phyloP scores from a whole-genome alignment of 2,113 vertebrate genomes.

The Naja naja region DNA sequence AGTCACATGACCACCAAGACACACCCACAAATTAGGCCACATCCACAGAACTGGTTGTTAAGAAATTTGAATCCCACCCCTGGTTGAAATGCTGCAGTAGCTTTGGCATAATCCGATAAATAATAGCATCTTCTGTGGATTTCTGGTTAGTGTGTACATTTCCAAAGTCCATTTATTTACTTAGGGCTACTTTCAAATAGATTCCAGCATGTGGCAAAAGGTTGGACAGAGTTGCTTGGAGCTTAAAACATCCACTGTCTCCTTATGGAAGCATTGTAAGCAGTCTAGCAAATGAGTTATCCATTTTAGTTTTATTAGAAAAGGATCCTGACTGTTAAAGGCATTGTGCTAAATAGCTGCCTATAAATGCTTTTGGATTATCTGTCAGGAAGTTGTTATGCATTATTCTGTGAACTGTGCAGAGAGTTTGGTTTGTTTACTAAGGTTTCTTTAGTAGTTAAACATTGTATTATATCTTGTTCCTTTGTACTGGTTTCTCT shows the following conservation, averaged over 20 bases:
- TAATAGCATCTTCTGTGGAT: conserved; percentile 10
- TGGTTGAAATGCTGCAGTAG: background rate
- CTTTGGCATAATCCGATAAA: background rate
- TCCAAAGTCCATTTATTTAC: background rate
- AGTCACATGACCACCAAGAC: no score
- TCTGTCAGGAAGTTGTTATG: background rate
- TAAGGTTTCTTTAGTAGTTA: background rate
- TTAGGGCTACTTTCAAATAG: background rate
- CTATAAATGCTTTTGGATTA: conserved; percentile 31
- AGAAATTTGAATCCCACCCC: no score
- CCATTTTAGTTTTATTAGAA: conserved; percentile 23
- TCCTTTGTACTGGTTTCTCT: background rate
- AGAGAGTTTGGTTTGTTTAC: background rate
- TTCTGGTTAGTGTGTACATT: conserved; percentile 10
- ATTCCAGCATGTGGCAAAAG: background rate
- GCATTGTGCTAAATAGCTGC: conserved; percentile 48
- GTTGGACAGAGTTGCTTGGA: fast-evolving
- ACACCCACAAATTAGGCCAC: no score
- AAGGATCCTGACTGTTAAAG: conserved; percentile 9
- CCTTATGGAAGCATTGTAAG: conserved; percentile 50
- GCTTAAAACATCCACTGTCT: conserved; percentile 14
- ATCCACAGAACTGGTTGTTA: no score
- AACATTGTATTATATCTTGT: background rate
- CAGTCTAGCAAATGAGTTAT: background rate
- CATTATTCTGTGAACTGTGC: background rate